Conservation (phyloP, 2,113 vertebrate species). For the Bos taurus region ARS-UCD2.0 NC_037345.1:35646001-35646500, state of each 20-base stretch:
- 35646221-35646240: background rate
- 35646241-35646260: background rate
- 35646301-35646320: background rate
- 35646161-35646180: background rate
- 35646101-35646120: slow-evolving; percentile 42
- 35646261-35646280: background rate
- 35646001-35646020: background rate
- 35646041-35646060: background rate
- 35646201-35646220: background rate
- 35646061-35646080: background rate
- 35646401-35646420: background rate
- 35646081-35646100: background rate
- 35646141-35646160: slow-evolving; percentile 16
- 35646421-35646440: background rate
- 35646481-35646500: background rate
- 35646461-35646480: background rate
- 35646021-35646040: background rate
- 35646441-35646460: background rate
- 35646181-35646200: background rate
- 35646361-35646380: background rate
- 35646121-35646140: background rate
- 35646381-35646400: background rate
- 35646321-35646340: background rate
- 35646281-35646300: background rate
- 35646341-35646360: background rate